Evolutionary conservation across 30 jellyfish, hydroid and myxozoan genomes (phyloP).

Genomic region (Phacellophora camtschatica): DNA sequence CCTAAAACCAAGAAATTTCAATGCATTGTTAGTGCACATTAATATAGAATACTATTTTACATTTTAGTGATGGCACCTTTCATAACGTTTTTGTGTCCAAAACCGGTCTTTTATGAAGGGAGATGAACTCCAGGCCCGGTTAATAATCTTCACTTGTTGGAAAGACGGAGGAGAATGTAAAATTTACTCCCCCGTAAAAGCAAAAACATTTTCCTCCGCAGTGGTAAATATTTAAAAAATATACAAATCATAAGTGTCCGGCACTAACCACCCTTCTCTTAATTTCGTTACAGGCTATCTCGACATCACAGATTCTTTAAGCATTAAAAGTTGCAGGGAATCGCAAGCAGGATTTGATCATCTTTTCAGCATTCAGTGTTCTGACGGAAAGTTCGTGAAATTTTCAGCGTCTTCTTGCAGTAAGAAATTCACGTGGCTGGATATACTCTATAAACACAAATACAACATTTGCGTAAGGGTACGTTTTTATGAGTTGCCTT

Average conservation of each 20-base stretch:
- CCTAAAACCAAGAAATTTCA: too few relatives aligned
- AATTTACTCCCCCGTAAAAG: too few relatives aligned
- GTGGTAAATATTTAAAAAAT: too few relatives aligned
- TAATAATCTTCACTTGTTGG: background rate
- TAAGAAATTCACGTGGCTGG: conserved; percentile 37
- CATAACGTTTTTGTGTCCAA: too few relatives aligned
- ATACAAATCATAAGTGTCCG: too few relatives aligned
- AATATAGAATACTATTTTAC: too few relatives aligned
- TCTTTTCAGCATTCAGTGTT: conserved; percentile 7
- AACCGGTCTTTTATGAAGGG: background rate
- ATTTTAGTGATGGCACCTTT: too few relatives aligned
- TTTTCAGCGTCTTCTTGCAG: conserved; percentile 55
- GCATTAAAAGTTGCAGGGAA: conserved; percentile 30
- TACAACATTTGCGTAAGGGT: background rate
- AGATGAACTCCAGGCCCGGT: background rate
- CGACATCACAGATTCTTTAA: conserved; percentile 7
- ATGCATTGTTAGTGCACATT: too few relatives aligned
- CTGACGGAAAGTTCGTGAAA: conserved; percentile 24
- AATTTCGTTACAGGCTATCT: background rate
- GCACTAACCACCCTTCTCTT: background rate
- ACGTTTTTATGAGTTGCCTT: background rate
- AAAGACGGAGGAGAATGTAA: background rate
- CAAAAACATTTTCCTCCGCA: too few relatives aligned
- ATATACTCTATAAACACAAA: conserved; percentile 1
- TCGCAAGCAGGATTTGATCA: conserved; percentile 52